Percentiles rank a stretch among this genome's conserved stretches.
These are phyloP conservation scores for Ailuropoda melanoleuca DNA, from an alignment of 2,113 vertebrate species.

Conservation along the genomic window DNA sequence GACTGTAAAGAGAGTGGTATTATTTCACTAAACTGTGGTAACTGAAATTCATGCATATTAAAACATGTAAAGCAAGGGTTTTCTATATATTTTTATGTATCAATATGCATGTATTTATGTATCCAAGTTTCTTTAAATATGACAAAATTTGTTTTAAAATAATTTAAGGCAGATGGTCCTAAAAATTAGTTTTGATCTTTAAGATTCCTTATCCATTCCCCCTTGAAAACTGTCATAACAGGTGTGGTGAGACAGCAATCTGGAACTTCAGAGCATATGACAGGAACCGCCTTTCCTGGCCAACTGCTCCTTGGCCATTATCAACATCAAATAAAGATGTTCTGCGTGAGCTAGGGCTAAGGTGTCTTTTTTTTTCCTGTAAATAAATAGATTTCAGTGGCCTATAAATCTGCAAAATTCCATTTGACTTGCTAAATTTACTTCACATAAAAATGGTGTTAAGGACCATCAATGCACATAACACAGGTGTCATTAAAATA, in stretches of 20 bases:
- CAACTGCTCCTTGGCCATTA: background rate
- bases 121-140: slow-evolving; percentile 23
- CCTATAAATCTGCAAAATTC: background rate
- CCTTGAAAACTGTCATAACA: background rate
- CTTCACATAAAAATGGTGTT: background rate
- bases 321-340: background rate
- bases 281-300: background rate
- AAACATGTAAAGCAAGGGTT: background rate
- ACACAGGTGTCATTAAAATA: background rate
- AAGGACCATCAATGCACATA: background rate
- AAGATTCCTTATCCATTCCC: background rate
- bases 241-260: background rate
- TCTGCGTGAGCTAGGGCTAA: background rate
- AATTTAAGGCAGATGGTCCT: slow-evolving; percentile 1
- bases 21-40: background rate
- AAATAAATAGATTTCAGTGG: background rate
- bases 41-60: background rate
- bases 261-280: background rate
- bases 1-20: background rate
- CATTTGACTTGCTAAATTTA: background rate
- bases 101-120: background rate
- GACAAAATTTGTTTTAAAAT: slow-evolving; percentile 1
- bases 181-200: slow-evolving; percentile 34
- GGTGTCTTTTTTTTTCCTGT: background rate
- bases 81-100: background rate